Conservation (phyloP, 2,888 invertebrate genomes). For the Patella ulyssiponensis region DNA sequence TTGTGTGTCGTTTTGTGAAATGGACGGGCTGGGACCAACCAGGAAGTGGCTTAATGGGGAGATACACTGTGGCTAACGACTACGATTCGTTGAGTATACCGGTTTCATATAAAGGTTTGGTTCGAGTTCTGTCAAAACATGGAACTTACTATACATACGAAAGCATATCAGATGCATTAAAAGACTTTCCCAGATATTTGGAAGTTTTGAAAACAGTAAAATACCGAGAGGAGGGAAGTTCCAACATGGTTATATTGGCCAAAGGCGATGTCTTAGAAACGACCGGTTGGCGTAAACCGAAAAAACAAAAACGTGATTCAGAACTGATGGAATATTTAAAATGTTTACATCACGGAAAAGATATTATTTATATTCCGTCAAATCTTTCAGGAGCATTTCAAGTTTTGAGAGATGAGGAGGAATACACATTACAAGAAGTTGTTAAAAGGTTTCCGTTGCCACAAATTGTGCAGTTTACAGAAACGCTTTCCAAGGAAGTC, state of each 20-base stretch:
- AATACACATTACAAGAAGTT: conserved; percentile 21
- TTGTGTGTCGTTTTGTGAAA: background rate
- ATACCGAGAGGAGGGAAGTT: background rate
- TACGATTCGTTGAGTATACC: conserved; percentile 13
- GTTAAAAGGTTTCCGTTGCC: conserved; percentile 17
- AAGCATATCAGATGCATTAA: conserved; percentile 9
- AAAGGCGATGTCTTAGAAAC: conserved; percentile 3
- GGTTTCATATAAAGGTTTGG: conserved; percentile 13
- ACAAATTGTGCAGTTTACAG: conserved; percentile 22
- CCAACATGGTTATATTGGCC: background rate
- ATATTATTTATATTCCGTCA: conserved; percentile 9
- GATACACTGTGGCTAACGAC: background rate
- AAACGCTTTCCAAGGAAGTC: conserved; percentile 5
- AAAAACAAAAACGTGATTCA: background rate
- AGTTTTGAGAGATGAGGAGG: conserved; percentile 3
- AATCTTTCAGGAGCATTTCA: conserved; percentile 1
- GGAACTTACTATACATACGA: conserved; percentile 14
- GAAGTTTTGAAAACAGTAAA: background rate
- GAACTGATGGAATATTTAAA: background rate
- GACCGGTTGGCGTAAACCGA: background rate
- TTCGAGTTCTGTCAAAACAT: conserved; percentile 15
- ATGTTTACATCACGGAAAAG: background rate
- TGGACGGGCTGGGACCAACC: background rate
- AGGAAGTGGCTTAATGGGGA: background rate
- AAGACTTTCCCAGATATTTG: conserved; percentile 18